A percentile compares a stretch with the other conserved stretches of the same genome.
phyloP scores from a whole-genome alignment of 1,140 invertebrate species.

The Drosophila pandora region DNA sequence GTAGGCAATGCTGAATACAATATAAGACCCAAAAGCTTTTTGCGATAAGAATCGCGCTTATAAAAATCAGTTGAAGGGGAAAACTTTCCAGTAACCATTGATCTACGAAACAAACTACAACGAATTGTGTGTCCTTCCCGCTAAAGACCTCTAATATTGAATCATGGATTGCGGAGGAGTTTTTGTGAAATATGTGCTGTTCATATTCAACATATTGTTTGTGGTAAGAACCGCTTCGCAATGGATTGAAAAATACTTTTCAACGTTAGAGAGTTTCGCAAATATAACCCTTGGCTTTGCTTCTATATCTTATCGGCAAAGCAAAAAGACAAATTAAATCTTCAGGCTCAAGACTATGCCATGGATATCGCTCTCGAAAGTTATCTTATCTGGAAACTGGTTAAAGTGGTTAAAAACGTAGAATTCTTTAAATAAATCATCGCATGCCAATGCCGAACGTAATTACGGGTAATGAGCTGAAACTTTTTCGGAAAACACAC shows the following conservation, averaged over 20 bases:
- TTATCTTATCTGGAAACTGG: constrained; percentile 60
- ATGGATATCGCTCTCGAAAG: constrained; percentile 14
- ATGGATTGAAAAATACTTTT: constrained; percentile 4
- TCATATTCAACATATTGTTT: constrained; percentile 93
- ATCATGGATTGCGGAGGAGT: constrained; percentile 88
- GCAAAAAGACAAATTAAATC: constrained; percentile 35
- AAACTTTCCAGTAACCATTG: background rate
- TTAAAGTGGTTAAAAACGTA: constrained; percentile 8
- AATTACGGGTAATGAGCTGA: constrained; percentile 58
- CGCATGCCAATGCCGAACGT: constrained; percentile 51
- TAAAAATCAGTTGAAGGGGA: background rate
- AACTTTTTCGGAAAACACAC: constrained; percentile 53
- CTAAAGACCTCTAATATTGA: background rate
- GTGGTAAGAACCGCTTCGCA: constrained; percentile 87
- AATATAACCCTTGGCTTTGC: constrained; percentile 5
- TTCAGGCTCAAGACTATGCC: constrained; percentile 19
- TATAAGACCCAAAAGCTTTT: background rate
- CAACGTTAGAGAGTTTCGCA: background rate
- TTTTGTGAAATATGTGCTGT: constrained; percentile 92
- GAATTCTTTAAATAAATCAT: constrained; percentile 43
- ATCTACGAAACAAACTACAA: constrained; percentile 4
- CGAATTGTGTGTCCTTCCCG: background rate
- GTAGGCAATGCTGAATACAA: no score
- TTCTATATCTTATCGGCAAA: constrained; percentile 49
- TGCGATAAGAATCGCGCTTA: background rate